These are phyloP conservation scores for Nebria brevicollis DNA, from an alignment of 2,888 invertebrate genomes.

Conservation along the genomic window DNA sequence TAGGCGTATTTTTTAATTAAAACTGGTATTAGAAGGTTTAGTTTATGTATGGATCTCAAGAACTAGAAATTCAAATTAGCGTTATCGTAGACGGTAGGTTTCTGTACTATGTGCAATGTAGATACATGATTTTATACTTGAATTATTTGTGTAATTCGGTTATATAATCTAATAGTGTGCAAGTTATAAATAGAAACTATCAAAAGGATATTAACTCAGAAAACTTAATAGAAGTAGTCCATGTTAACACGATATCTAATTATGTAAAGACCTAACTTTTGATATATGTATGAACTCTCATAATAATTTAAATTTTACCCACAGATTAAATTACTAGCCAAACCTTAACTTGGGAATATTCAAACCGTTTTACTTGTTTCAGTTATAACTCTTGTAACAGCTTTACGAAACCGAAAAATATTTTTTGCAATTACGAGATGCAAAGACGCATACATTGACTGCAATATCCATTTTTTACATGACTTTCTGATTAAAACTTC, in stretches of 20 bases:
- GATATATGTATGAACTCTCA: neutral
- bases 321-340: neutral
- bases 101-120: neutral
- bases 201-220: neutral
- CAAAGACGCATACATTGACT: too few relatives aligned
- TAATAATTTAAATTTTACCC: neutral
- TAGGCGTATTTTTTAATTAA: too few relatives aligned
- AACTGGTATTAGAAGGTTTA: too few relatives aligned
- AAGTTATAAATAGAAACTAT: neutral
- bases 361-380: neutral
- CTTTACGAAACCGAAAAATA: neutral
- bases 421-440: neutral
- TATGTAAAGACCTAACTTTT: constrained; percentile 10
- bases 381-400: neutral
- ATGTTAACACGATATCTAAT: neutral
- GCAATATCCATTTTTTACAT: neutral
- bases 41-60: too few relatives aligned
- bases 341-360: neutral
- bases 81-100: too few relatives aligned
- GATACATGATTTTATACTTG: neutral
- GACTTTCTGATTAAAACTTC: neutral
- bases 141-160: neutral
- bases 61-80: too few relatives aligned
- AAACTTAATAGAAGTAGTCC: neutral
- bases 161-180: neutral